Conservation (phyloP, 1,140 invertebrate species). For the Amyelois transitella region DNA sequence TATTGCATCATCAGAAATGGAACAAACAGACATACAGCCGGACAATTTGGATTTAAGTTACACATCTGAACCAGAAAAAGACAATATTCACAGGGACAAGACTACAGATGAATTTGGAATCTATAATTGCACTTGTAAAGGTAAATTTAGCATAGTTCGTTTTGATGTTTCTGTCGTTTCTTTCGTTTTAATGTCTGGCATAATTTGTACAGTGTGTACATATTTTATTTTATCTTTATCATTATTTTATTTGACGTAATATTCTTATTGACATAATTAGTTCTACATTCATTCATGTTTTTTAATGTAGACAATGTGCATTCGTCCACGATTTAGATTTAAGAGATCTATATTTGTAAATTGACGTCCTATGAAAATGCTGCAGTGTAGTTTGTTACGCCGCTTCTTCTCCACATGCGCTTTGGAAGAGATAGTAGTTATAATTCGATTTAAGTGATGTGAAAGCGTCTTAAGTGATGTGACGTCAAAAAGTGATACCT, state of each 20-base stretch:
- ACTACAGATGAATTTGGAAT: slow-evolving; percentile 10
- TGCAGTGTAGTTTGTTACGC: too few relatives aligned
- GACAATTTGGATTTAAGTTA: neutral
- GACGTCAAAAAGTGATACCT: too few relatives aligned
- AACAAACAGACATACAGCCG: neutral
- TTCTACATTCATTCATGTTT: too few relatives aligned
- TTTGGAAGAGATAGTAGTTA: too few relatives aligned
- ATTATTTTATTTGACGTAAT: neutral
- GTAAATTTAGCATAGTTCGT: slow-evolving; percentile 12
- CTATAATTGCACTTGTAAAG: slow-evolving; percentile 41
- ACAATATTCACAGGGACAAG: neutral
- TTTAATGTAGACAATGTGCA: too few relatives aligned
- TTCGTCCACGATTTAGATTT: too few relatives aligned
- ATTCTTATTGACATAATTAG: neutral
- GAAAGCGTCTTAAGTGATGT: neutral
- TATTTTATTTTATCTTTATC: neutral
- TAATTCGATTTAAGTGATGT: too few relatives aligned
- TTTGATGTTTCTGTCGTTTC: neutral
- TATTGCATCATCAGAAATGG: neutral
- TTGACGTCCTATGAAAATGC: too few relatives aligned
- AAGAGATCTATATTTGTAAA: too few relatives aligned
- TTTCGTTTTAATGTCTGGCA: slow-evolving; percentile 3
- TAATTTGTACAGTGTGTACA: too few relatives aligned
- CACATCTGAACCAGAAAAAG: neutral
- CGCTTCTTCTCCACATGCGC: too few relatives aligned